A percentile compares a stretch with the other conserved stretches of the same genome.
Conservation (phyloP, 2,113 vertebrate genomes). For the Xyliphius kryptos region DNA sequence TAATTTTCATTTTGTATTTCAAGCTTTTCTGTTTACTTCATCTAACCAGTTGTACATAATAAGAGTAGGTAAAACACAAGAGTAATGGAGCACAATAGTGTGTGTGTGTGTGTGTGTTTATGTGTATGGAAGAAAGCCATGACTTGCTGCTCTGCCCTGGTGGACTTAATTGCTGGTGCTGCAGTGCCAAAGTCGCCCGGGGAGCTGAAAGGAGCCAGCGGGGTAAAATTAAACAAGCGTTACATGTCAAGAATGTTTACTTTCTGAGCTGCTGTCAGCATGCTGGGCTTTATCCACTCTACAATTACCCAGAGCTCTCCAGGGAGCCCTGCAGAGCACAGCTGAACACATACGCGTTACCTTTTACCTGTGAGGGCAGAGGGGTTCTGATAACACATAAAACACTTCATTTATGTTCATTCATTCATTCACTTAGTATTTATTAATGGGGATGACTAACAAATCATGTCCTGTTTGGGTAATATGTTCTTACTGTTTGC, state of each 20-base stretch:
- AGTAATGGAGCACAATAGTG: neutral
- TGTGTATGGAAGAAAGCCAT: constrained; percentile 33
- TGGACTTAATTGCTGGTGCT: constrained; percentile 42
- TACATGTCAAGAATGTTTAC: constrained; percentile 63
- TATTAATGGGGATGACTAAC: no score
- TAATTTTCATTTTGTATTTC: constrained; percentile 11
- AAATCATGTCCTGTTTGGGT: no score
- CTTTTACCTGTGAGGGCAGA: no score
- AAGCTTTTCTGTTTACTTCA: neutral
- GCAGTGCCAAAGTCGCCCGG: constrained; percentile 36
- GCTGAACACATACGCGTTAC: no score
- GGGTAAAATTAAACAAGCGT: constrained; percentile 68
- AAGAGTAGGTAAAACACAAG: constrained; percentile 6
- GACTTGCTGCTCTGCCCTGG: constrained; percentile 34
- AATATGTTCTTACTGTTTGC: no score
- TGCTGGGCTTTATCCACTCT: constrained; percentile 56
- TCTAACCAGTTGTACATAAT: constrained; percentile 6
- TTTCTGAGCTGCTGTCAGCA: constrained; percentile 58
- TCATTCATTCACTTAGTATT: no score
- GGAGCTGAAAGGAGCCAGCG: constrained; percentile 31
- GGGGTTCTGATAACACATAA: no score
- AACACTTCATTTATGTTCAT: no score
- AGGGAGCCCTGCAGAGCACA: constrained; percentile 27
- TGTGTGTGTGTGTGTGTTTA: constrained; percentile 11
- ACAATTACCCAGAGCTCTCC: constrained; percentile 38